These are phyloP conservation scores for Standfussiana lucernea DNA, from an alignment of 2,888 invertebrate species.

Conservation along the genomic window DNA sequence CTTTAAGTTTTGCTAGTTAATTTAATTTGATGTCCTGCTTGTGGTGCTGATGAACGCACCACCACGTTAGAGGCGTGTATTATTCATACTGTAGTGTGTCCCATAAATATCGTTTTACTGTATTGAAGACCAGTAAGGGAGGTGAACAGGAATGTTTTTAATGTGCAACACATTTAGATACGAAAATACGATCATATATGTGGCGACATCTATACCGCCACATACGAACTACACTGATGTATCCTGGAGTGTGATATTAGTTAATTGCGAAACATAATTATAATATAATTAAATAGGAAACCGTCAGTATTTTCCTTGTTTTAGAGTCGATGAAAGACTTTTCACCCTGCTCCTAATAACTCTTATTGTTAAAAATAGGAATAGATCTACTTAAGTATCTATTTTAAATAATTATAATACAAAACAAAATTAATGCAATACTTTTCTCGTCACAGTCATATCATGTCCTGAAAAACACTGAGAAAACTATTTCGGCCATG, in stretches of 20 bases:
- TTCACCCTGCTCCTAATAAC: not conserved
- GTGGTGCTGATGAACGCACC: not conserved
- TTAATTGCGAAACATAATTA: too few relatives aligned
- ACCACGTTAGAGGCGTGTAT: not conserved
- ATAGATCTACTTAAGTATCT: too few relatives aligned
- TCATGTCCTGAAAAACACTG: not conserved
- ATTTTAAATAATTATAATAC: too few relatives aligned
- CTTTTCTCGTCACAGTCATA: not conserved
- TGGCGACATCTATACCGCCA: not conserved
- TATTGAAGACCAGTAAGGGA: not conserved
- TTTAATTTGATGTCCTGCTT: not conserved
- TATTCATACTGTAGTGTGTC: not conserved
- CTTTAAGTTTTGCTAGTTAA: not conserved
- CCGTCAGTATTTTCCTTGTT: not conserved
- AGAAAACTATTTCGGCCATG: not conserved
- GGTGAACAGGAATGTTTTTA: not conserved
- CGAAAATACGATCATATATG: not conserved
- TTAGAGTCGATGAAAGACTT: not conserved
- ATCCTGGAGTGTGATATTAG: not conserved
- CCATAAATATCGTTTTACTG: not conserved
- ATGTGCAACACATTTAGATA: slow-evolving; percentile 10
- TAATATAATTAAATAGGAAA: not conserved
- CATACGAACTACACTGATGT: not conserved
- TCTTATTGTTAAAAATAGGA: not conserved
- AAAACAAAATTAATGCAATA: not conserved